A percentile compares a stretch with the other conserved stretches of the same genome.
phyloP scores from a whole-genome alignment of 2,797 vertebrate genomes.

The Fratercula arctica region DNA sequence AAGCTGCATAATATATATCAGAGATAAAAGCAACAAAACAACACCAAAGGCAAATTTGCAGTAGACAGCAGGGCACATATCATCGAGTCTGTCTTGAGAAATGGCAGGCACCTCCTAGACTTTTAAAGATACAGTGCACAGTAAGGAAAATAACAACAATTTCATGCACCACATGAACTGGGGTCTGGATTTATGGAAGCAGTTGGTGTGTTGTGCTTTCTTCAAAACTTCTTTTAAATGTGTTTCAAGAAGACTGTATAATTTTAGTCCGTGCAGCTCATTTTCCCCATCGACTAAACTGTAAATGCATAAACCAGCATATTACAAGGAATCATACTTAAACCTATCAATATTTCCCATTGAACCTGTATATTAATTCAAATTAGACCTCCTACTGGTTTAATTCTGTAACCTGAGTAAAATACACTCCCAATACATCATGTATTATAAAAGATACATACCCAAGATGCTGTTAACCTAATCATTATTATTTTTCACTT shows the following conservation, averaged over 20 bases:
- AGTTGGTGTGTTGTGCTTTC: not conserved
- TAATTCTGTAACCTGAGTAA: slow-evolving; percentile 48
- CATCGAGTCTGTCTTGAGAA: not conserved
- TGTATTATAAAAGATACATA: not conserved
- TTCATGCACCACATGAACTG: not conserved
- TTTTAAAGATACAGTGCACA: not conserved
- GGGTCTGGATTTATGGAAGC: not conserved
- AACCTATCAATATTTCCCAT: slow-evolving; percentile 45
- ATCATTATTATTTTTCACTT: slow-evolving; percentile 57
- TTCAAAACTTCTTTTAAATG: slow-evolving; percentile 5
- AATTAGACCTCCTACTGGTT: slow-evolving; percentile 43
- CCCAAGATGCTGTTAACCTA: slow-evolving; percentile 16
- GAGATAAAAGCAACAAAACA: not conserved
- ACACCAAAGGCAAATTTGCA: not conserved
- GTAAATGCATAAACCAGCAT: not conserved
- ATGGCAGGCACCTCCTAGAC: not conserved
- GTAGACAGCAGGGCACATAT: not conserved
- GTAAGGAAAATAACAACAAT: slow-evolving; percentile 32
- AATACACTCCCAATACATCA: not conserved
- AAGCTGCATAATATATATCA: not conserved
- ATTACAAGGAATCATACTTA: slow-evolving; percentile 24
- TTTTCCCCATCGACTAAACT: not conserved
- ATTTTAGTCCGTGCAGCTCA: not conserved
- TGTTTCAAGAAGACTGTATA: not conserved
- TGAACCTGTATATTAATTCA: slow-evolving; percentile 58